A percentile compares a stretch with the other conserved stretches of the same genome.
These are phyloP conservation scores for Rousettus madagascariensis DNA, from an alignment of 2,797 vertebrate species.

Conservation along the genomic window DNA sequence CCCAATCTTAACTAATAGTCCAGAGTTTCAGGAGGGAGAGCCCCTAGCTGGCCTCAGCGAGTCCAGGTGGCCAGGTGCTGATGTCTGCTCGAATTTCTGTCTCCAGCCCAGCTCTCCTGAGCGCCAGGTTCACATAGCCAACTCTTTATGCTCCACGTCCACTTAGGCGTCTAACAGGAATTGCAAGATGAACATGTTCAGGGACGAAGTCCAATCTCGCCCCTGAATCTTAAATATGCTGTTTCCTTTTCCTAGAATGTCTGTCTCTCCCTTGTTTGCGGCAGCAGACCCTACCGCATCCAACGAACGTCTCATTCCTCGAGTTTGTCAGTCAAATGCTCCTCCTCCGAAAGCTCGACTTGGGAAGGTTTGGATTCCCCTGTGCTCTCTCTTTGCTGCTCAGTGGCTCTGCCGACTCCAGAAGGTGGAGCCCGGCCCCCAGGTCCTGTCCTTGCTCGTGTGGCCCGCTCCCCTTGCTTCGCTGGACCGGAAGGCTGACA, in stretches of 20 bases:
- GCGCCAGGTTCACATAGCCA: not conserved
- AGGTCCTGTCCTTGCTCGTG: not conserved
- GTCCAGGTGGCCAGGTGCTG: no score
- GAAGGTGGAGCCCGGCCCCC: no score
- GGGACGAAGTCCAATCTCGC: not conserved
- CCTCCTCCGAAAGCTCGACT: not conserved
- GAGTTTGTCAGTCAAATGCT: not conserved
- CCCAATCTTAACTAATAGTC: no score
- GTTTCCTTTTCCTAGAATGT: not conserved
- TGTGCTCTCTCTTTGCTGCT: not conserved
- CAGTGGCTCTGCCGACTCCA: no score
- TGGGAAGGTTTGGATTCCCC: not conserved
- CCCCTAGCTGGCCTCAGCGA: no score
- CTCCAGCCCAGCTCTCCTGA: not conserved
- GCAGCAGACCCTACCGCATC: not conserved
- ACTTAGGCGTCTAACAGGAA: not conserved
- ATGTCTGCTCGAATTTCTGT: not conserved
- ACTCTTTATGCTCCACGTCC: no score
- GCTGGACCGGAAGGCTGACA: fast-evolving
- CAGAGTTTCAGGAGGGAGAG: no score
- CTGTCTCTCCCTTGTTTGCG: not conserved
- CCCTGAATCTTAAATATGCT: not conserved
- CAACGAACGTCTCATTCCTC: not conserved
- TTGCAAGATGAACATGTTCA: not conserved
- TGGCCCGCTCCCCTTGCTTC: not conserved